Base-by-base conservation (phyloP, 2,888 invertebrate genomes). In the Beris chalybata region DNA sequence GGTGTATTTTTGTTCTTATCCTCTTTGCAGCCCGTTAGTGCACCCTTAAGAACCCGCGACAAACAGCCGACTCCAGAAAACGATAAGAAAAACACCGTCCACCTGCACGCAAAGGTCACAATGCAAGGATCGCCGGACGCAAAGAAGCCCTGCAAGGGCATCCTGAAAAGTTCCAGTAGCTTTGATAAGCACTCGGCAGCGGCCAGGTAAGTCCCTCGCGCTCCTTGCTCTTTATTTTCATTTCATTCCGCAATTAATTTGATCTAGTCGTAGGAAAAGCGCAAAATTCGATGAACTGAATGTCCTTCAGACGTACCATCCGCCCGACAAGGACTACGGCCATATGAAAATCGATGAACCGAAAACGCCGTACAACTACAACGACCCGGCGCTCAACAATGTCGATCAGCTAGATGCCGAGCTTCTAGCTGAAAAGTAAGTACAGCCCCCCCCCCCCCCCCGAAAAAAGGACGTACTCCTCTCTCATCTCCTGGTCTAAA, bases 301-400 rank as follows among this genome's bases (percentile, higher is more conserved):
- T 82, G 98, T 99, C 72, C 86, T 98, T 74, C 97, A 96, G 72
- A 99, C 99, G 1, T 89, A 96, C 76, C 99, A 99, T 84, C 99
- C 99, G 50, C 86, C 92, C 29, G 95, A 95, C 79, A 99, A 99
- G 83, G 98, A 98, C 82, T 99, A 99, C 82, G 99, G 99, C 7
- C 96, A 96, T 77, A 98, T 98, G 97, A 99, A 98, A 82, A 89
- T 92, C 71, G 93, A 95, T 75, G 99, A 99, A 82, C 98, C 99
- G 2, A 97, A 97, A 81, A 99, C 99, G 31, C 99, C 99, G 47
- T 87, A 79, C 73, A 88, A 88, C 74, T 80, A 87, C 61, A 84
- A 83, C 55, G 89, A 89, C 70, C 83, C 85, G 32, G 84, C 85
- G 50, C 81, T 84, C 52, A 88, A 78, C 70, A 72, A 82, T 77